A percentile compares a stretch with the other conserved stretches of the same genome.
Evolutionary conservation across 2,113 vertebrate genomes (phyloP).

Genomic region (Cyanoderma ruficeps): DNA sequence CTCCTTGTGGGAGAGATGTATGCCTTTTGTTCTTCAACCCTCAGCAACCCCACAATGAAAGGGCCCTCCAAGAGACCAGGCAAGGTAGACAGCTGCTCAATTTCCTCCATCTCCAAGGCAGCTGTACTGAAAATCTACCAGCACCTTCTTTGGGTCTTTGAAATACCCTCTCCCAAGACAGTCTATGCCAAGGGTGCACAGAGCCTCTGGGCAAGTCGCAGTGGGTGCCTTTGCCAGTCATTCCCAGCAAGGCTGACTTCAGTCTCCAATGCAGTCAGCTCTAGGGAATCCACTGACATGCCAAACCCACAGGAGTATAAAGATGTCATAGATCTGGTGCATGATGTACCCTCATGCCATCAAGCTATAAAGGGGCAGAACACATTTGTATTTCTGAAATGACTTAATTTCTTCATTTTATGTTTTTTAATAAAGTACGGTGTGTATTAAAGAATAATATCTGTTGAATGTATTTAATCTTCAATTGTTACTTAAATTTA

Average conservation of each 20-base stretch:
- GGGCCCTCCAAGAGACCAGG: background rate
- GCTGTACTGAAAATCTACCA: background rate
- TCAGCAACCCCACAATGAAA: background rate
- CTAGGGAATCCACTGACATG: background rate
- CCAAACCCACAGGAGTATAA: background rate
- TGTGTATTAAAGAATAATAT: background rate
- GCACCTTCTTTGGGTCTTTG: background rate
- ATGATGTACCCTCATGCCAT: background rate
- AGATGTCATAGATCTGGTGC: background rate
- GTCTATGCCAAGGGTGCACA: background rate
- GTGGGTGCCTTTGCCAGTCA: background rate
- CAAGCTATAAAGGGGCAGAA: background rate
- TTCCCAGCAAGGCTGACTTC: background rate
- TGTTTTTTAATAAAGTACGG: background rate
- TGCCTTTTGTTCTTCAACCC: background rate
- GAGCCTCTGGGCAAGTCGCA: background rate
- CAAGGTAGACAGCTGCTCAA: background rate
- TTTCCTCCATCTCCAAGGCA: background rate
- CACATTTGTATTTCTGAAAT: background rate
- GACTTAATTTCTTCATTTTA: background rate
- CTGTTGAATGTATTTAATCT: background rate
- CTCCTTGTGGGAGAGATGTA: fast-evolving
- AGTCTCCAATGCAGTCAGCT: background rate
- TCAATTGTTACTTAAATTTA: background rate
- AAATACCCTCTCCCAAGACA: background rate